Conservation (phyloP, 2,113 vertebrate genomes). For the Anhinga anhinga region DNA sequence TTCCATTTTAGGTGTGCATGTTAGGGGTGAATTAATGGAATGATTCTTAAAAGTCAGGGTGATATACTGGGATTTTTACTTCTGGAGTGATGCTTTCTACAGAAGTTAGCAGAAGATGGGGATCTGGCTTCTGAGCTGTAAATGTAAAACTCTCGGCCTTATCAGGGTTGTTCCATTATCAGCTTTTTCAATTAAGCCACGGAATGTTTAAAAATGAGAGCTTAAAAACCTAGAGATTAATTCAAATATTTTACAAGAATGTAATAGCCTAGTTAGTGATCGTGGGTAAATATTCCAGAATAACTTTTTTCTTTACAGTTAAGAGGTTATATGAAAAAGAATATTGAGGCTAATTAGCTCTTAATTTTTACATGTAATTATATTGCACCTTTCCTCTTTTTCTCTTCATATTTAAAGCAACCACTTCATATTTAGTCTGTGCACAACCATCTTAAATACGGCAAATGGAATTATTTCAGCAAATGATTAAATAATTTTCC, state of each 20-base stretch:
- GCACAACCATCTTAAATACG: background rate
- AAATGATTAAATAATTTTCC: background rate
- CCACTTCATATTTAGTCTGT: background rate
- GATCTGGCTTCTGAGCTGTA: background rate
- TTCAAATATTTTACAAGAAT: background rate
- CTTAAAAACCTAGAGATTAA: background rate
- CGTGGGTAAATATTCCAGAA: background rate
- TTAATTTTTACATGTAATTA: background rate
- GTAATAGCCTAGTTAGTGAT: background rate
- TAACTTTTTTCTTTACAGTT: background rate
- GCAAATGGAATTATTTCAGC: background rate
- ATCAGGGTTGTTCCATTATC: background rate
- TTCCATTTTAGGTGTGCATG: background rate
- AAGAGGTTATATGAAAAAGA: background rate
- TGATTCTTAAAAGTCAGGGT: background rate
- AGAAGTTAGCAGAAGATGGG: background rate
- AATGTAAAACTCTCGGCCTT: background rate
- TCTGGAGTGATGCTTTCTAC: background rate
- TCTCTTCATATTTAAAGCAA: background rate
- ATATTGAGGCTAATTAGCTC: background rate
- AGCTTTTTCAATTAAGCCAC: background rate
- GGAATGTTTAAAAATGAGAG: background rate
- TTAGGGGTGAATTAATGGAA: background rate
- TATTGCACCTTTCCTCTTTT: background rate
- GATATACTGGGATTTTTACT: background rate